Base-by-base conservation (phyloP, 2,888 invertebrate species). In the Andrena trimmerana region DNA sequence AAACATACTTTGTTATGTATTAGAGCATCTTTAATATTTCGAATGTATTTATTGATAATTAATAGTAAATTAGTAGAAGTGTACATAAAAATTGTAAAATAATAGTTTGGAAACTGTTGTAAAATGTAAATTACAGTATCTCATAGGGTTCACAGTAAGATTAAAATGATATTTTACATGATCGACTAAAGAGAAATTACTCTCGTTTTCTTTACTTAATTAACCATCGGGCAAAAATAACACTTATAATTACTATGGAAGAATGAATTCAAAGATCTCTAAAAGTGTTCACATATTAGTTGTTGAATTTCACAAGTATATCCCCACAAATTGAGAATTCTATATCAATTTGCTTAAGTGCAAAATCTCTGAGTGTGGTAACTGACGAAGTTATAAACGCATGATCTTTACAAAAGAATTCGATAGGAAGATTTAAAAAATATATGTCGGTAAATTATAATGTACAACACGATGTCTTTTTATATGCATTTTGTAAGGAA, bases 71-170 rank as follows among this genome's bases (percentile, higher is more conserved):
- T 87, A 88, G 88, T 86, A 87, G 82, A 87, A 87, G 88, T 90
- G 87, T 92, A 92, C 88, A 90, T 89, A 89, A 92, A 91, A 90
- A 89, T 84, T 90, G 87, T 89, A 89, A 90, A 89, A 86, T 89
- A 87, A 90, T 88, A 85, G 68, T 89, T 80, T 83, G 77, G 80
- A 90, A 89, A 87, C 84, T 59, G 67, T 86, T 86, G 77, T 77
- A 86, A 89, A 88, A 86, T 81, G 75, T 87, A 86, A 82, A 89
- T 87, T 81, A 80, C 78, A 81, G 63, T 81, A 77, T 59, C 50
- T 72, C 79, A 52, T 78, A 72, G 73, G 67, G 62, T 69, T 83
- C 54, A 69, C 59, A 70, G 48, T 81, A 78, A 50, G 83, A 85
- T 85, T 88, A 84, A 90, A 86, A 89, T 88, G 85, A 84, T 90